Evolutionary conservation across 2,888 invertebrate species (phyloP).

Genomic region (Choristoneura rosaceana): DNA sequence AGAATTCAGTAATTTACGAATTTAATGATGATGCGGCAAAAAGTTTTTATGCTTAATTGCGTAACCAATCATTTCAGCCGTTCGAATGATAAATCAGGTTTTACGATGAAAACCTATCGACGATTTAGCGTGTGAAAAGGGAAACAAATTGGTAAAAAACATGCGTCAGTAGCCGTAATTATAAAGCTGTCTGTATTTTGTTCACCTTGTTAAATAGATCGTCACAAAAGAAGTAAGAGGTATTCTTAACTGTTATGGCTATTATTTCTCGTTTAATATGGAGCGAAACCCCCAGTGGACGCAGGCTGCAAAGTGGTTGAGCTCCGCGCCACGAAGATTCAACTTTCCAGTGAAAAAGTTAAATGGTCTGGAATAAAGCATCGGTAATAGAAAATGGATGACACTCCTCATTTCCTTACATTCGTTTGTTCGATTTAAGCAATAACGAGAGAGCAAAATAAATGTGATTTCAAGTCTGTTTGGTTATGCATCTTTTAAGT

Average conservation of each 20-base stretch:
- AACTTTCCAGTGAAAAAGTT: constrained; percentile 74
- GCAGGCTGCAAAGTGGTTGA: constrained; percentile 59
- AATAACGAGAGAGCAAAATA: constrained; percentile 13
- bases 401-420: constrained; percentile 69
- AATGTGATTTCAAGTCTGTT: constrained; percentile 10
- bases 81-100: constrained; percentile 57
- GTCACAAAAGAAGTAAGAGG: background rate
- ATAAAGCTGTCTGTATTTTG: background rate
- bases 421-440: constrained; percentile 56
- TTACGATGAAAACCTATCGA: constrained; percentile 51
- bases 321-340: constrained; percentile 64
- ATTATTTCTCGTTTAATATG: constrained; percentile 57
- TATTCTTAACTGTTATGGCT: constrained; percentile 46
- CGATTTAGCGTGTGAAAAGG: constrained; percentile 40
- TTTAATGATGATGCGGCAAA: constrained; percentile 51
- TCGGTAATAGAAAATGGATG: constrained; percentile 76
- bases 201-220: constrained; percentile 1
- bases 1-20: constrained; percentile 48
- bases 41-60: constrained; percentile 55
- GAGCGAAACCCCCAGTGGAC: constrained; percentile 47
- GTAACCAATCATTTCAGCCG: constrained; percentile 55
- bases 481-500: no score
- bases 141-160: constrained; percentile 24
- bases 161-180: constrained; percentile 45
- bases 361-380: constrained; percentile 76